Evolutionary conservation across 1,140 invertebrate species (phyloP).

Genomic region (Olivierus martensii): DNA sequence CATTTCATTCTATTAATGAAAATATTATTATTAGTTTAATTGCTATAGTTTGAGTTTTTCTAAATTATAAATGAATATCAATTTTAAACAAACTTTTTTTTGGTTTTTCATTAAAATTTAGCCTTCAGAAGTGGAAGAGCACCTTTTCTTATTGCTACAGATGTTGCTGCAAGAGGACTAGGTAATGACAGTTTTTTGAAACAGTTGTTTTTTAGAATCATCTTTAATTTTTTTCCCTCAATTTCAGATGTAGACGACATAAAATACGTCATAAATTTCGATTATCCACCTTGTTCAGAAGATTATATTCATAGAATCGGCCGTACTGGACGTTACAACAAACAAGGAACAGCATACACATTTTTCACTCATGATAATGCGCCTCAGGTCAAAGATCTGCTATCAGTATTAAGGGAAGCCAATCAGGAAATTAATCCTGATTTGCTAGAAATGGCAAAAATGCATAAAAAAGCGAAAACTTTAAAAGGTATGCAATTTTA

Average conservation of each 20-base stretch:
- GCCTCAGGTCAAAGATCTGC: slow-evolving; percentile 77
- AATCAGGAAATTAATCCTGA: slow-evolving; percentile 77
- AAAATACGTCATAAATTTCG: slow-evolving; percentile 98
- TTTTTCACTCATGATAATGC: slow-evolving; percentile 90
- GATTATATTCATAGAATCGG: slow-evolving; percentile 99
- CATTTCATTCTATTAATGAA: no score
- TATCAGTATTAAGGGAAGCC: slow-evolving; percentile 80
- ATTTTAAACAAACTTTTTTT: slow-evolving; percentile 15
- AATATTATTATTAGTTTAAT: no score
- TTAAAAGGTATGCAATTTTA: no score
- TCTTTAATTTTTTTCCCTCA: background rate
- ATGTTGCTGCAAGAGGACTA: slow-evolving; percentile 93
- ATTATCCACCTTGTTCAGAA: slow-evolving; percentile 95
- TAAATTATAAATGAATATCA: no score
- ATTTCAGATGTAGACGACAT: slow-evolving; percentile 94
- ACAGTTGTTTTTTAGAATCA: no score
- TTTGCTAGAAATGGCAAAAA: slow-evolving; percentile 33
- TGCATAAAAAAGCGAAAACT: background rate
- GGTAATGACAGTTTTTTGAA: no score
- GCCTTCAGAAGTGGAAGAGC: slow-evolving; percentile 57
- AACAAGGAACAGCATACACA: slow-evolving; percentile 92
- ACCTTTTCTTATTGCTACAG: slow-evolving; percentile 89
- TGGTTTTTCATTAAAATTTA: slow-evolving; percentile 15
- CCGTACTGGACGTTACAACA: slow-evolving; percentile 78
- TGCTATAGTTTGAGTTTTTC: no score